Evolutionary conservation across 2,113 vertebrate species (phyloP).

Genomic region (Pangasianodon gigas): DNA sequence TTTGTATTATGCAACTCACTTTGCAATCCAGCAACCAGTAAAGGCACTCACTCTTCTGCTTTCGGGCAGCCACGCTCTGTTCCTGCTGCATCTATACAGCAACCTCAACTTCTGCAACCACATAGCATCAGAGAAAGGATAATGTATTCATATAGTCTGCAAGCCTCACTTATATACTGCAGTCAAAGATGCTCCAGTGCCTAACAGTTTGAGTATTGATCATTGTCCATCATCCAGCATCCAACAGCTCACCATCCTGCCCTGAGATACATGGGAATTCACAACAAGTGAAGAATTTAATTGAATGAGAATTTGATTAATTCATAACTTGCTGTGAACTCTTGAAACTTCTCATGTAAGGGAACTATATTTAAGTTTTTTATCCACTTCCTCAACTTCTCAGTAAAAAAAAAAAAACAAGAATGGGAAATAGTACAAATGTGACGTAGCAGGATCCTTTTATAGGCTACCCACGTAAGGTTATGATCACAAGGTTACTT

Average conservation of each 20-base stretch:
- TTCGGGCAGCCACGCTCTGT: neutral
- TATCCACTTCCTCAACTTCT: neutral
- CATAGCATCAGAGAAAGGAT: neutral
- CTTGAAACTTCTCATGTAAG: neutral
- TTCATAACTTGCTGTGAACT: neutral
- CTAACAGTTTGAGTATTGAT: neutral
- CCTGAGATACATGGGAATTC: neutral
- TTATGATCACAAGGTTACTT: neutral
- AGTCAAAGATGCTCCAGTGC: neutral
- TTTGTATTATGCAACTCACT: neutral
- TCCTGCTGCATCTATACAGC: neutral
- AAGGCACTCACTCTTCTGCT: neutral
- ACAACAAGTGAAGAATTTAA: neutral
- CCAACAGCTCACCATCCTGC: neutral
- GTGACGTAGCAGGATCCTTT: neutral
- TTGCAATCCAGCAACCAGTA: neutral
- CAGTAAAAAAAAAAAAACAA: neutral
- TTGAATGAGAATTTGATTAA: neutral
- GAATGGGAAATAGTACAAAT: neutral
- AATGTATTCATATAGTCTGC: neutral
- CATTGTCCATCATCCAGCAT: neutral
- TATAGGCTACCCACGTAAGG: neutral
- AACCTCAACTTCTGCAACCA: neutral
- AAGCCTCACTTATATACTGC: neutral
- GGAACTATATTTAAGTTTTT: neutral